Evolutionary conservation across 2,888 invertebrate species (phyloP), one percentile per base, ranked within the genome.

Genomic region (Drosophila gaucha): DNA sequence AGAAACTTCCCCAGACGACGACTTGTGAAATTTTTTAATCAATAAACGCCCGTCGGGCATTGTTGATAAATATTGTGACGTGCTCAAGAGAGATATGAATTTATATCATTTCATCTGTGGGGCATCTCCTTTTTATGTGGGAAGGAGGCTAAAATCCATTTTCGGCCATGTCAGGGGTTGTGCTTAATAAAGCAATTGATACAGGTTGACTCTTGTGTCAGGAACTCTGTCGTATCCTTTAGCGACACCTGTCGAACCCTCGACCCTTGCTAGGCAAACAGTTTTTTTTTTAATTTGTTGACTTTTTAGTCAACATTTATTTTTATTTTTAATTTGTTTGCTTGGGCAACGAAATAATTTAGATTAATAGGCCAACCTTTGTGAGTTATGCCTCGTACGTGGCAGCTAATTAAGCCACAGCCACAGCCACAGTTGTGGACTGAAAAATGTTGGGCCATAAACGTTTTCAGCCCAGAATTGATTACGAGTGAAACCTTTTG

Each of bases 11-110:
- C 26, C 31, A 30, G 30, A 24, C 31, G 28, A n/a, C 26, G 18
- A 62, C 31, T 62, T 69, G 65, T 63, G 57, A 62, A 63, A 59
- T 69, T 84, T 82, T 83, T 86, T 86, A 83, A 86, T 83, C 87
- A 83, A 83, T 83, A 83, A 71, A 62, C 44, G 43, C 41, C 83
- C 85, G 41, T 43, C 12, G 82, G 87, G 57, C 60, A 69, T 78
- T 84, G 78, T 77, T 74, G 78, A 73, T 80, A 86, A 84, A 86
- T 72, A 71, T 84, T 86, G 33, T 68, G 72, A 67, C 39, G 58
- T 52, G 54, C 50, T 43, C 56, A 20, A 22, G 24, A n/a, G 22
- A 68, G 66, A 83, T 70, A 76, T 73, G 60, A 76, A 76, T 83
- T 67, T 60, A 67, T 83, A 82, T 75, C 57, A 70, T 65, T 79